These are phyloP conservation scores for Drosophila kikkawai DNA, from an alignment of 1,140 invertebrate species.

Conservation along the genomic window DNA sequence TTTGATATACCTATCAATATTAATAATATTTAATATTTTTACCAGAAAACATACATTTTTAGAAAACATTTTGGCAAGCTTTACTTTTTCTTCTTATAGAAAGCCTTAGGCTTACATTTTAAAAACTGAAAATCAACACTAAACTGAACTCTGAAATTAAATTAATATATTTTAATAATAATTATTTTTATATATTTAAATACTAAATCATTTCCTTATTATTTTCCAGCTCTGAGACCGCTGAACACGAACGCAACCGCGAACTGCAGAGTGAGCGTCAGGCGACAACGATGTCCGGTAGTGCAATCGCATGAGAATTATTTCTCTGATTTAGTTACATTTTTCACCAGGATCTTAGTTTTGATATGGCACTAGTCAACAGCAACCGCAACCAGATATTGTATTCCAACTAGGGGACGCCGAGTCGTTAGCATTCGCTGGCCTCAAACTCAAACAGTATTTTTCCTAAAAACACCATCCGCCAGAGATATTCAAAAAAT, in stretches of 20 bases:
- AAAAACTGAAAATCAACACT: too few species aligned
- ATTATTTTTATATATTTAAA: not conserved
- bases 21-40: too few species aligned
- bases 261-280: conserved; percentile 86
- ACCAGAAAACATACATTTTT: too few species aligned
- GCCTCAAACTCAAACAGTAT: conserved; percentile 54
- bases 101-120: too few species aligned
- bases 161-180: too few species aligned
- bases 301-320: conserved; percentile 89
- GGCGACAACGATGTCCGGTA: conserved; percentile 89
- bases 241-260: conserved; percentile 86
- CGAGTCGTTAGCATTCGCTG: conserved; percentile 10
- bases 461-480: conserved; percentile 46
- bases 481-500: conserved; percentile 28
- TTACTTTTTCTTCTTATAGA: too few species aligned
- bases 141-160: not conserved
- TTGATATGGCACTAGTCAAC: conserved; percentile 43
- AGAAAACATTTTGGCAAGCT: too few species aligned
- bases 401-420: conserved; percentile 39
- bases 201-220: not conserved
- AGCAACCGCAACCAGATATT: conserved; percentile 40
- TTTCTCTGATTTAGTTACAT: conserved; percentile 85
- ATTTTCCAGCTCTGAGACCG: conserved; percentile 75
- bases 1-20: too few species aligned
- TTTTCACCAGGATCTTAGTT: conserved; percentile 85